Evolutionary conservation across 2,797 vertebrate genomes (phyloP), one percentile per base, ranked within the genome.

Genomic region (Poliocrania exsul): DNA sequence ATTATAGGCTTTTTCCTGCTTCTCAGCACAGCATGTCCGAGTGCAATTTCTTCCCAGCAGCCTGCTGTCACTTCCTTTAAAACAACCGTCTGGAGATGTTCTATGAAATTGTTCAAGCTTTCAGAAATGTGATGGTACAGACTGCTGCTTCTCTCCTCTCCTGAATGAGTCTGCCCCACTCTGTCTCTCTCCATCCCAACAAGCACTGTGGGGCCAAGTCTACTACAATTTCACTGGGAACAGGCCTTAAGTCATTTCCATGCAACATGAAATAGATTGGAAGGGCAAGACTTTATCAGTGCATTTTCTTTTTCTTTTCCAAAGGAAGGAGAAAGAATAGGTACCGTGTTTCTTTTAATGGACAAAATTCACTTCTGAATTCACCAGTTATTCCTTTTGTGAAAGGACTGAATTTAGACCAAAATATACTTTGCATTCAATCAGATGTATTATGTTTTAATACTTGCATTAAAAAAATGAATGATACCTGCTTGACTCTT

Each of bases 1-100:
- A 97, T 97, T 94, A 93, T 2, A 97, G 93, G 66, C 88, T 93
- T 95, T 97, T 90, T 66, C 50, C 54, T 85, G 56, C 81, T 95
- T 86, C 85, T 94, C 57, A 56, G 79, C 89, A 91, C 72, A 88
- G 90, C 33, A 33, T 49, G 85, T 61, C 91, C 74, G 13, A 51
- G 70, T 65, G 73, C 84, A 95, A 94, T 96, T 94, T 91, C 53
- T 86, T 49, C 79, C 88, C 80, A 33, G n/a, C 21, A 91, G 69
- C 60, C 56, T 70, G 35, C 31, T 94, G 72, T 75, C 89, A 83
- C 64, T 84, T 95, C 77, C 88, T 94, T 93, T 73, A 82, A 91
- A 90, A 95, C 85, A 93, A 69, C 65, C 79, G 3, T 28, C 47
- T 86, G 61, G 40, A 93, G 50, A 79, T 88, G 60, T 49, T 92